Conservation (phyloP, 2,888 invertebrate species). For the Ecdyonurus torrentis region DNA sequence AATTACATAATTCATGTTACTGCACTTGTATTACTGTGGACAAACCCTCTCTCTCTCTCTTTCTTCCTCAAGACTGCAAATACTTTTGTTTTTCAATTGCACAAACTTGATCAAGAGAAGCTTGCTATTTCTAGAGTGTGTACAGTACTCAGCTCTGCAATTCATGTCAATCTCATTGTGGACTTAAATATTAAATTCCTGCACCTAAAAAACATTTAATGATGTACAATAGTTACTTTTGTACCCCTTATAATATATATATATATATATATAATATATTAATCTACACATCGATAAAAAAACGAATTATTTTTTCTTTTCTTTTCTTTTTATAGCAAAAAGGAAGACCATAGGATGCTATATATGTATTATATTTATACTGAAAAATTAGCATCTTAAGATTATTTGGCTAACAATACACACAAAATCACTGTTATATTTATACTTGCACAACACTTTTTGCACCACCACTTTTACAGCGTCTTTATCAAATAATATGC, state of each 20-base stretch:
- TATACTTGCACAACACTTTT: neutral
- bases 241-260: neutral
- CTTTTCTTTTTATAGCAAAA: neutral
- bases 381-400: neutral
- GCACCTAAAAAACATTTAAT: neutral
- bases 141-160: neutral
- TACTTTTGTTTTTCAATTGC: too few relatives aligned
- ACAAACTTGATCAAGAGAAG: too few relatives aligned
- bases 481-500: neutral
- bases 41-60: too few relatives aligned
- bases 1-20: too few relatives aligned
- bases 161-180: neutral
- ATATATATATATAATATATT: too few relatives aligned
- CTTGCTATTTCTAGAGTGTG: neutral
- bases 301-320: neutral
- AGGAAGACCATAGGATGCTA: neutral
- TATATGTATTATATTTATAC: neutral
- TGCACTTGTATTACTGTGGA: too few relatives aligned
- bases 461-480: too few relatives aligned
- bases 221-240: neutral
- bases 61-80: too few relatives aligned
- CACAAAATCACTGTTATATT: neutral
- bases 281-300: neutral
- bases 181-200: neutral
- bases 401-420: neutral